These are phyloP conservation scores for Brienomyrus longianalis DNA, from an alignment of 2,113 vertebrate species.

Conservation along the genomic window DNA sequence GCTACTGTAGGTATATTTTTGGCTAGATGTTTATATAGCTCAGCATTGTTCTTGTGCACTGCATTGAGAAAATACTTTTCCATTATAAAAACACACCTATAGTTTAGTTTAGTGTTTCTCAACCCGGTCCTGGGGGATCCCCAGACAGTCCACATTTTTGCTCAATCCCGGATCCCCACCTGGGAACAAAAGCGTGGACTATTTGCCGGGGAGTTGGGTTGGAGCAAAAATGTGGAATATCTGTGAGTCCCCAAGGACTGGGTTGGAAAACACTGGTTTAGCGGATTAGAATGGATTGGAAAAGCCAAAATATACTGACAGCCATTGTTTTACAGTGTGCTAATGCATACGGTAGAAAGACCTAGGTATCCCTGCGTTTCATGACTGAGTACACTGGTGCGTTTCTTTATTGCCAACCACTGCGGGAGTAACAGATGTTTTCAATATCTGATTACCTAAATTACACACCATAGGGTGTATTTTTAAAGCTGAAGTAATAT, in stretches of 20 bases:
- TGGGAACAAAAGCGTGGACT: neutral
- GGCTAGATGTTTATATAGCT: neutral
- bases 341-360: neutral
- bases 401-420: conserved; percentile 1
- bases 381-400: neutral
- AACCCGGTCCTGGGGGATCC: neutral
- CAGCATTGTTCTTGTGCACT: neutral
- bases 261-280: neutral
- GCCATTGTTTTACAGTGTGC: neutral
- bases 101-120: neutral
- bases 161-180: neutral
- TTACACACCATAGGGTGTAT: conserved; percentile 11
- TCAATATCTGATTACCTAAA: neutral
- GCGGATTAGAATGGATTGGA: neutral
- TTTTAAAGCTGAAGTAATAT: neutral
- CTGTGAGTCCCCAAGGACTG: neutral
- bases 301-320: neutral
- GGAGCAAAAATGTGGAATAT: neutral
- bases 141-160: neutral
- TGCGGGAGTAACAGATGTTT: neutral
- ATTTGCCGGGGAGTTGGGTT: neutral
- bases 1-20: neutral
- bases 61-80: neutral
- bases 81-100: neutral
- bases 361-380: neutral